A percentile compares a stretch with the other conserved stretches of the same genome.
phyloP scores from a whole-genome alignment of 2,113 vertebrate genomes.

The Mobula hypostoma region DNA sequence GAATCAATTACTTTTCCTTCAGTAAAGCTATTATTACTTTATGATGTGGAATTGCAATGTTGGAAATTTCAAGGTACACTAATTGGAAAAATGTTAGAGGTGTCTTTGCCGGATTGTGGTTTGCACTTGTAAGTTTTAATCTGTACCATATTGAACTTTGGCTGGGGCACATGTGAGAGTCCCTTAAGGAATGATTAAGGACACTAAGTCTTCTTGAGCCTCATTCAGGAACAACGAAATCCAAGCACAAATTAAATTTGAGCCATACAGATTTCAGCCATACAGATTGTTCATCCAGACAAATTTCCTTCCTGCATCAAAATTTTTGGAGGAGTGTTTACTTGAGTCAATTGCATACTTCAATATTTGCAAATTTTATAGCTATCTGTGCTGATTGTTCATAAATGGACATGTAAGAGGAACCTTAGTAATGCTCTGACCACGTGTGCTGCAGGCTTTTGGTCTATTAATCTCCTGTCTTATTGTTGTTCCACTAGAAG shows the following conservation, averaged over 20 bases:
- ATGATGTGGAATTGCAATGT: background rate
- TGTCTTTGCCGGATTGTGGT: background rate
- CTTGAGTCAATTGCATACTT: background rate
- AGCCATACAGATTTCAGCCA: background rate
- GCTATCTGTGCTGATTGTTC: background rate
- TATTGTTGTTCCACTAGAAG: background rate
- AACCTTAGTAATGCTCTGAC: background rate
- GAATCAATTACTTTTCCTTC: background rate
- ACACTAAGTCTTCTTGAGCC: background rate
- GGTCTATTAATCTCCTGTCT: background rate
- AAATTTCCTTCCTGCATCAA: background rate
- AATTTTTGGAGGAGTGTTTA: background rate
- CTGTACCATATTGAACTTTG: background rate
- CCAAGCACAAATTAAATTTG: background rate
- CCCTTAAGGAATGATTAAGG: background rate
- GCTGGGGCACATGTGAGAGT: background rate
- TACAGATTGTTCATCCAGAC: background rate
- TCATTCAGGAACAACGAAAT: background rate
- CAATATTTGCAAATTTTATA: too few species aligned
- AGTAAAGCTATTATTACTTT: background rate
- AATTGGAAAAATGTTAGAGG: background rate
- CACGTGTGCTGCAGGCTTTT: background rate
- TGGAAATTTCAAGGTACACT: background rate
- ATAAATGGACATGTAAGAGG: background rate
- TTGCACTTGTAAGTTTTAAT: background rate